Conservation (phyloP, 1,140 invertebrate genomes). For the Panulirus ornatus region DNA sequence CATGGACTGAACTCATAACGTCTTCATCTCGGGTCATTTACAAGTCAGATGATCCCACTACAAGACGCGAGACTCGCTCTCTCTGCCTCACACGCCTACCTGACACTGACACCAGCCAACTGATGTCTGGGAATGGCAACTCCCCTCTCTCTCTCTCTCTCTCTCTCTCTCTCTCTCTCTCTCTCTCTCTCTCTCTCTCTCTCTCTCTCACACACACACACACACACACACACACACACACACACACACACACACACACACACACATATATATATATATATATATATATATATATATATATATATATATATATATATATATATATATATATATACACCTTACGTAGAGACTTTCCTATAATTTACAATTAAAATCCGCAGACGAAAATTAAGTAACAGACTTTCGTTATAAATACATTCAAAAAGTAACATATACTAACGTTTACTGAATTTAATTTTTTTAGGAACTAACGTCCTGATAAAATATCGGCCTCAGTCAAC, state of each 20-base stretch:
- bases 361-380: too few relatives aligned
- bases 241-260: constrained; percentile 7
- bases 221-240: constrained; percentile 7
- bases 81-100: background rate
- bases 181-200: constrained; percentile 40
- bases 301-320: background rate
- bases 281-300: background rate
- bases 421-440: too few relatives aligned
- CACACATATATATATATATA: background rate
- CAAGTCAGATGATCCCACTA: constrained; percentile 54
- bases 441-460: too few relatives aligned
- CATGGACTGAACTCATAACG: constrained; percentile 36
- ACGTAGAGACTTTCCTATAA: background rate
- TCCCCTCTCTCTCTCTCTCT: background rate
- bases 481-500: too few relatives aligned
- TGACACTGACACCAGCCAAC: background rate
- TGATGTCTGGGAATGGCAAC: background rate
- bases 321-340: background rate
- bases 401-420: too few relatives aligned
- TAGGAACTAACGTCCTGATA: too few relatives aligned
- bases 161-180: background rate
- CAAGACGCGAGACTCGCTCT: background rate
- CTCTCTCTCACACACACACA: constrained; percentile 23
- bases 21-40: constrained; percentile 51
- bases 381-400: too few relatives aligned